phyloP scores from a whole-genome alignment of 2,113 vertebrate genomes.

The Noctilio leporinus region DNA sequence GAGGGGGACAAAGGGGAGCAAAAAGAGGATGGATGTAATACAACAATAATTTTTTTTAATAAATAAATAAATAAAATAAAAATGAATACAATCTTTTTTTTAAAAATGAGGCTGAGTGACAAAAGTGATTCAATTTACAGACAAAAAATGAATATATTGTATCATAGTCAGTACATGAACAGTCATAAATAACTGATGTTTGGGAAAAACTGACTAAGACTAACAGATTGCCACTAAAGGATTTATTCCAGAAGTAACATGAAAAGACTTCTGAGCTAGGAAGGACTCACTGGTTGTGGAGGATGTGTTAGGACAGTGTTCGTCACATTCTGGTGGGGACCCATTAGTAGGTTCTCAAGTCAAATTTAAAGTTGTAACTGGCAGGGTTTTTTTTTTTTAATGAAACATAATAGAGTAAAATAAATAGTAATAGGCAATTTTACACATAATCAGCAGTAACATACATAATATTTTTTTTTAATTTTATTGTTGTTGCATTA shows the following conservation, averaged over 20 bases:
- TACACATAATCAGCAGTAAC: neutral
- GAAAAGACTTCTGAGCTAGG: neutral
- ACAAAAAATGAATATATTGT: neutral
- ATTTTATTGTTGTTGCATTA: too few species aligned
- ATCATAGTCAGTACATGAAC: neutral
- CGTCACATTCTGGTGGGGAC: neutral
- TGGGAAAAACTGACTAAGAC: neutral
- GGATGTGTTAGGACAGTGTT: neutral
- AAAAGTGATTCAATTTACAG: neutral
- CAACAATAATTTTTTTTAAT: too few species aligned
- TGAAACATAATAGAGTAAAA: neutral
- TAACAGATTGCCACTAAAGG: neutral
- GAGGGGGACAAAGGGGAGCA: too few species aligned
- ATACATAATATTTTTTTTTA: too few species aligned
- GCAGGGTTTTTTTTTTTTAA: neutral
- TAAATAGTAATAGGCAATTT: neutral
- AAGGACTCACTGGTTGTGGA: neutral
- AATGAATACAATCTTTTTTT: too few species aligned
- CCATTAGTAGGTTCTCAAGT: neutral
- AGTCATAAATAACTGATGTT: neutral
- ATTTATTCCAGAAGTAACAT: neutral
- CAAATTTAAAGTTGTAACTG: slow-evolving; percentile 1
- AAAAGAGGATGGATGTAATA: too few species aligned
- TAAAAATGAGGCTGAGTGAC: neutral
- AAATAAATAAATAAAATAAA: too few species aligned